Conservation (phyloP, 2,797 vertebrate species). For the Gymnothorax javanicus region DNA sequence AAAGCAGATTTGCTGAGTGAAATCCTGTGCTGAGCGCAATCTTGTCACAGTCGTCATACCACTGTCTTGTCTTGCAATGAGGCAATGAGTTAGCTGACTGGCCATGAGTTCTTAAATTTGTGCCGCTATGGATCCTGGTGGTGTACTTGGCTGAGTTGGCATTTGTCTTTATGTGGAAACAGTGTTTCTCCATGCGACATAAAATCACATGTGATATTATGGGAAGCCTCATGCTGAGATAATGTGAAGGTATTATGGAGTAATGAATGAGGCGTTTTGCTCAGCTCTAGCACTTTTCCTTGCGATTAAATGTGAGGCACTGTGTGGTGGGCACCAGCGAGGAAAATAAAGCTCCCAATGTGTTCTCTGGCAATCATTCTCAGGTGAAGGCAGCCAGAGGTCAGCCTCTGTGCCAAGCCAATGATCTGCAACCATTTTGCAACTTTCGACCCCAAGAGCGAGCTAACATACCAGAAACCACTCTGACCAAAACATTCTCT, state of each 20-base stretch:
- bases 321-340: not conserved
- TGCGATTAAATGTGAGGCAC: not conserved
- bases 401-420: not conserved
- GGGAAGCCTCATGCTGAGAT: not conserved
- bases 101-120: constrained; percentile 44
- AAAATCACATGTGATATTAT: not conserved
- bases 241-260: constrained; percentile 10
- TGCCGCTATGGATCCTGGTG: constrained; percentile 58
- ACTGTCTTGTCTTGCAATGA: constrained; percentile 59
- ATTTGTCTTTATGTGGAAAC: not conserved
- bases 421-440: not conserved
- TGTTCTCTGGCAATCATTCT: not conserved
- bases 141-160: not conserved
- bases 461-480: not conserved
- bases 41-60: constrained; percentile 32
- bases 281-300: not conserved
- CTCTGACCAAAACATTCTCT: not conserved
- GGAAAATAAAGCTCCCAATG: not conserved
- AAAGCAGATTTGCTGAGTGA: constrained; percentile 37
- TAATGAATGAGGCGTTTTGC: not conserved
- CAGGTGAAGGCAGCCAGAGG: constrained; percentile 4
- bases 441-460: not conserved
- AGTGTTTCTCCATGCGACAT: not conserved
- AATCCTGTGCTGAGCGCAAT: constrained; percentile 36
- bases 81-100: constrained; percentile 5